Base-by-base conservation (phyloP, 2,888 invertebrate species). In the Marronus borbonicus region DNA sequence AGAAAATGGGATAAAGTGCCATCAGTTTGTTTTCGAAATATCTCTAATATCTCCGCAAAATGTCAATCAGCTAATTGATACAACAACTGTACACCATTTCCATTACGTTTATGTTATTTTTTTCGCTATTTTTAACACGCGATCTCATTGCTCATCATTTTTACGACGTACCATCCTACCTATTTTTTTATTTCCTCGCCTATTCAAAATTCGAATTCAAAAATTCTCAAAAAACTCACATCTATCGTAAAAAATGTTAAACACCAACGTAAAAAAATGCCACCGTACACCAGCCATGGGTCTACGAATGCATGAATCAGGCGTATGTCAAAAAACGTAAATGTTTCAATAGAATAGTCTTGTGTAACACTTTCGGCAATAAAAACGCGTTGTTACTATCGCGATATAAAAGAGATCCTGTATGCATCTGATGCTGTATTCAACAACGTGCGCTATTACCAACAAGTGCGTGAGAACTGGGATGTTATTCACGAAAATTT, bases 401-500 rank as follows among this genome's bases (percentile, higher is more conserved):
- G 60, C 60, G 24, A n/a, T 52, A n/a, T 5, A 52, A n/a, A 52
- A 17, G 7, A 17, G n/a, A 52, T 7, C 4, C 5, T 17, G n/a
- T 52, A 52, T 52, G 52, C 4, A n/a, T 3, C 52, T 52, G n/a
- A 31, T 52, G n/a, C 17, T 17, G n/a, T 52, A 52, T 52, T 7
- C n/a, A n/a, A 17, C 52, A 5, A n/a, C 17, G 17, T 17, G 14
- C n/a, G 17, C 52, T 52, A 52, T 52, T 52, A 52, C 52, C 20
- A 60, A 20, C 66, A 68, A 68, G 66, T 68, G 66, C 66, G 20
- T 24, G 66, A 50, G 66, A 68, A 68, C 66, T 68, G 44, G 24
- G 49, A 68, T 68, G 66, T 68, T 68, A 68, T 68, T 68, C 66
- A 68, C 66, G 44, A 68, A 68, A 68, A 68, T 68, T 44, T 68